Evolutionary conservation across 1,140 invertebrate species (phyloP).

Genomic region (Drosophila kikkawai): DNA sequence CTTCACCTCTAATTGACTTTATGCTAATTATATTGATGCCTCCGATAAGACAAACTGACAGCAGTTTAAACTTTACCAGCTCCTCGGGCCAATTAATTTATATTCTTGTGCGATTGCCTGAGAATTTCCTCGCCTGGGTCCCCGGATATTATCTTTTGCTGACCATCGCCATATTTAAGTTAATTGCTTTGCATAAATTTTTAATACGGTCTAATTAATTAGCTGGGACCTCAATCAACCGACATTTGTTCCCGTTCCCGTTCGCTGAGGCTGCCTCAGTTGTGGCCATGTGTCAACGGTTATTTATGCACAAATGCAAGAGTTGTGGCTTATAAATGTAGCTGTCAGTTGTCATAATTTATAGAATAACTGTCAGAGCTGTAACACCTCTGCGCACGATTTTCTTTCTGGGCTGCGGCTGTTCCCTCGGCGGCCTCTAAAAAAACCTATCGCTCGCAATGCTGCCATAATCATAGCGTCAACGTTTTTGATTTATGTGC

Average conservation of each 20-base stretch:
- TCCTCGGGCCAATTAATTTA: slow-evolving; percentile 43
- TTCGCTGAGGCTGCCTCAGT: slow-evolving; percentile 7
- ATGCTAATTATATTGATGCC: slow-evolving; percentile 61
- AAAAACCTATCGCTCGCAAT: slow-evolving; percentile 64
- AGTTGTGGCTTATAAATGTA: slow-evolving; percentile 82
- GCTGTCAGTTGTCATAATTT: slow-evolving; percentile 83
- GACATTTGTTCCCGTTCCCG: slow-evolving; percentile 32
- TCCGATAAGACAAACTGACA: slow-evolving; percentile 29
- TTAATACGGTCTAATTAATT: slow-evolving; percentile 76
- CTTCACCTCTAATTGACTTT: slow-evolving; percentile 9
- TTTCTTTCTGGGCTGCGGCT: slow-evolving; percentile 48
- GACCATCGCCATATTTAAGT: slow-evolving; percentile 68
- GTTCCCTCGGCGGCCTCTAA: slow-evolving; percentile 52
- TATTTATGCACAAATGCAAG: slow-evolving; percentile 75
- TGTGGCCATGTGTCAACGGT: slow-evolving; percentile 60
- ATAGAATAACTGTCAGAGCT: slow-evolving; percentile 80
- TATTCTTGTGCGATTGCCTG: slow-evolving; percentile 41
- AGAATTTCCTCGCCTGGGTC: slow-evolving; percentile 35
- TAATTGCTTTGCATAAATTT: slow-evolving; percentile 78
- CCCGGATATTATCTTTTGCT: slow-evolving; percentile 38
- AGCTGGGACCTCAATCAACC: slow-evolving; percentile 54
- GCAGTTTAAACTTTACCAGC: slow-evolving; percentile 39
- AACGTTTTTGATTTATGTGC: slow-evolving; percentile 79
- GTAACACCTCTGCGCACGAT: slow-evolving; percentile 78
- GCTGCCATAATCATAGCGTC: slow-evolving; percentile 78